Evolutionary conservation across 2,797 vertebrate species (phyloP).

Genomic region (Diplodus puntazzo): DNA sequence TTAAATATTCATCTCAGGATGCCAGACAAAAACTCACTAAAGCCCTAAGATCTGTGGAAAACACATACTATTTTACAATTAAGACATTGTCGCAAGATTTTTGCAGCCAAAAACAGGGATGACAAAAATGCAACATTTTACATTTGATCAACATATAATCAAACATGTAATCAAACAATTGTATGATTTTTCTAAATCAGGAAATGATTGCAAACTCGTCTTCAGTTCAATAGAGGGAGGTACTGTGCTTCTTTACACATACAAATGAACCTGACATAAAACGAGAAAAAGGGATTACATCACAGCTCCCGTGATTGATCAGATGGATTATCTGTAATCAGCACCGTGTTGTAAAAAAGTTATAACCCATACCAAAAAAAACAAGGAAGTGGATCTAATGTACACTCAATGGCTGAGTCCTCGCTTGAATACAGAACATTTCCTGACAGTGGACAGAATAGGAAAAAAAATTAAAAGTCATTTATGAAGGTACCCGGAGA

Average conservation of each 20-base stretch:
- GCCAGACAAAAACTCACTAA: slow-evolving; percentile 26
- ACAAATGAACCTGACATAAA: slow-evolving; percentile 30
- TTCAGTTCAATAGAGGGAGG: slow-evolving; percentile 21
- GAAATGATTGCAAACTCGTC: slow-evolving; percentile 11
- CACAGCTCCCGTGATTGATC: slow-evolving; percentile 33
- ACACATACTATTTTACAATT: slow-evolving; percentile 38
- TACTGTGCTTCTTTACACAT: slow-evolving; percentile 7
- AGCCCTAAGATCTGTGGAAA: slow-evolving; percentile 39
- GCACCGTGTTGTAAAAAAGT: slow-evolving; percentile 23
- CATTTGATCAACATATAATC: slow-evolving; percentile 32
- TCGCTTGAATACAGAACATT: slow-evolving; percentile 55
- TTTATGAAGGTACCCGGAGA: slow-evolving; percentile 65
- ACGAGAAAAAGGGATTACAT: slow-evolving; percentile 30
- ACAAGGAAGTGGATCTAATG: slow-evolving; percentile 30
- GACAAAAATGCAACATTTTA: slow-evolving; percentile 28
- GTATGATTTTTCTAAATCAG: slow-evolving; percentile 18
- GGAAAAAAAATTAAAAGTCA: slow-evolving; percentile 42
- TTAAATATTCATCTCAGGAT: neutral
- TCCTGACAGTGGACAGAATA: slow-evolving; percentile 72
- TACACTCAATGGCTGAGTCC: slow-evolving; percentile 48
- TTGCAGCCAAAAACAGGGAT: slow-evolving; percentile 30
- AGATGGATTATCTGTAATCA: slow-evolving; percentile 32
- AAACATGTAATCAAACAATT: slow-evolving; percentile 1
- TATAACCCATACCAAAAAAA: slow-evolving; percentile 18
- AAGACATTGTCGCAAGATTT: slow-evolving; percentile 40